phyloP scores from a whole-genome alignment of 2,797 vertebrate genomes.

The Odontamblyopus lacepedii region DNA sequence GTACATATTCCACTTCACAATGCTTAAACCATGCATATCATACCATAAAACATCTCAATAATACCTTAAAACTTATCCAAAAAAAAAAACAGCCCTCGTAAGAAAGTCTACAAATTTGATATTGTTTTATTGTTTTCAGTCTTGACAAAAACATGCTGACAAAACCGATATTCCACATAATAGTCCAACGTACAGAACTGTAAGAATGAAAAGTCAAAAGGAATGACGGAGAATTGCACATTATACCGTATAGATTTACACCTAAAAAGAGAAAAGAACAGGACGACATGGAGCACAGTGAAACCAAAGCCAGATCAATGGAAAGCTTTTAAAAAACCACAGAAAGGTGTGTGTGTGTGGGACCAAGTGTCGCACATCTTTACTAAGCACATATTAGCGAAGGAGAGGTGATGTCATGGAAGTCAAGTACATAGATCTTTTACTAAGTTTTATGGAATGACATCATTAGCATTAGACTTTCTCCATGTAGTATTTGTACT shows the following conservation, averaged over 20 bases:
- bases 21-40: neutral
- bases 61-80: neutral
- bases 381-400: constrained; percentile 12
- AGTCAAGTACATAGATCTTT: neutral
- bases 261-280: constrained; percentile 15
- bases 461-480: neutral
- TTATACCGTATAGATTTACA: neutral
- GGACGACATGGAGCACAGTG: constrained; percentile 6
- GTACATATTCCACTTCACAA: neutral
- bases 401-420: constrained; percentile 23
- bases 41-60: neutral
- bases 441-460: neutral
- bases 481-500: too few species aligned
- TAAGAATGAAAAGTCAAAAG: neutral
- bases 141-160: neutral
- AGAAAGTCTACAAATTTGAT: neutral
- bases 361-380: constrained; percentile 3
- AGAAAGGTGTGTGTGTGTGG: constrained; percentile 23
- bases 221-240: neutral
- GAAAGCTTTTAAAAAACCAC: constrained; percentile 50
- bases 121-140: too few species aligned
- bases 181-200: neutral
- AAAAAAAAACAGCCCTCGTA: neutral
- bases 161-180: neutral
- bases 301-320: constrained; percentile 40